Base-by-base conservation (phyloP, 2,113 vertebrate genomes). In the Seriola aureovittata region DNA sequence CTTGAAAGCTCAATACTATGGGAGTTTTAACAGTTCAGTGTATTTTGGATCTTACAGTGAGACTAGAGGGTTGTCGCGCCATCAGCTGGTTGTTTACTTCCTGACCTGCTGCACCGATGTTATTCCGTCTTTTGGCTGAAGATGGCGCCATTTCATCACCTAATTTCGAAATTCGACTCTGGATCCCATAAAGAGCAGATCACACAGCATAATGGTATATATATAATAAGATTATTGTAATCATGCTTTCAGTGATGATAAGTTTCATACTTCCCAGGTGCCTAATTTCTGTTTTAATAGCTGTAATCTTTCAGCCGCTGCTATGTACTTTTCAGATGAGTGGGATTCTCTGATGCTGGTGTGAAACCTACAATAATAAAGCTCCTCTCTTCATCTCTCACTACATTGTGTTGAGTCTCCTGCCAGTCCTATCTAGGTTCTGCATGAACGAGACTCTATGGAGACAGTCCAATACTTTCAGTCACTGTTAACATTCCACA, bases 401-500 rank as follows among this genome's bases (percentile, higher is more conserved):
- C 64, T 78, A 21, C 16, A 59, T 55, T 79, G 78, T 86, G 89
- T 82, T 87, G 85, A 82, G 69, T 79, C 83, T 84, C 57, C 75
- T 75, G 65, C 44, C 9, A 52, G 58, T 67, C 48, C 75, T 84
- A 81, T 91, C 88, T 85, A 2, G 10, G 83, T 93, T 92, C 80
- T 89, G 92, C 86, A 89, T 87, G 87, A 73, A 85, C 80, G 85
- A 80, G 80, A 82, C 66, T 85, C 81, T 88, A 73, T 89, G 90
- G 88, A 93, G 91, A 91, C 82, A 84, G 84, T 82, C 86, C 90
- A 91, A 83, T 83, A 87, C 86, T 88, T 92, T 89, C 76, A 79
- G 87, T 79, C 84, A 81, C 66, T 82, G 88, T 87, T 91, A 93
- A 93, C 88, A 93, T 94, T 94, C 91, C 93, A 88, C 85, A 82